Conservation (phyloP, 2,888 invertebrate genomes). For the Diarsia dahlii region DNA sequence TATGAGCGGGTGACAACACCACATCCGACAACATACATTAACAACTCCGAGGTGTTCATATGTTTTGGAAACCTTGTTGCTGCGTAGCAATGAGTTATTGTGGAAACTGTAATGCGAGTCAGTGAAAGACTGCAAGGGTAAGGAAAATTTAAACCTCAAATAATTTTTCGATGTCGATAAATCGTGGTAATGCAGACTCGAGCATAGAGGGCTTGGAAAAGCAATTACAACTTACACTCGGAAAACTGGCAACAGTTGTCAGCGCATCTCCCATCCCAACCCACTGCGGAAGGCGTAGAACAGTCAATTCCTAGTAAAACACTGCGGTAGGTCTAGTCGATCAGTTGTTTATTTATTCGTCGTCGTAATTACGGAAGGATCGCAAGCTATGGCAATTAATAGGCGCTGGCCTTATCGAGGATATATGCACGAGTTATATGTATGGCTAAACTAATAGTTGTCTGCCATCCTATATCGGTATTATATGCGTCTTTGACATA, state of each 20-base stretch:
- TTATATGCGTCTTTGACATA: conserved; percentile 38
- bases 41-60: not conserved
- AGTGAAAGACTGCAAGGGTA: not conserved
- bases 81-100: not conserved
- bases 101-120: not conserved
- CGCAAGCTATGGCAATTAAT: not conserved
- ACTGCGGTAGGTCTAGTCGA: not conserved
- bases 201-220: not conserved
- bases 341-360: not conserved
- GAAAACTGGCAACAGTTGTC: too few relatives aligned
- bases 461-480: conserved; percentile 14
- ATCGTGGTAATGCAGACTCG: not conserved
- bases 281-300: not conserved
- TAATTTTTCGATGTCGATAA: not conserved
- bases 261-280: not conserved
- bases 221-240: not conserved
- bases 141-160: not conserved
- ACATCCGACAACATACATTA: conserved; percentile 32
- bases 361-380: conserved; percentile 16
- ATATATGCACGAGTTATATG: not conserved
- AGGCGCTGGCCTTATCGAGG: conserved; percentile 8
- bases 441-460: not conserved
- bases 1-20: conserved; percentile 22
- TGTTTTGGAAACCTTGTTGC: not conserved
- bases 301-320: not conserved